Evolutionary conservation across 2,113 vertebrate genomes (phyloP).

Genomic region (Hylia prasina): DNA sequence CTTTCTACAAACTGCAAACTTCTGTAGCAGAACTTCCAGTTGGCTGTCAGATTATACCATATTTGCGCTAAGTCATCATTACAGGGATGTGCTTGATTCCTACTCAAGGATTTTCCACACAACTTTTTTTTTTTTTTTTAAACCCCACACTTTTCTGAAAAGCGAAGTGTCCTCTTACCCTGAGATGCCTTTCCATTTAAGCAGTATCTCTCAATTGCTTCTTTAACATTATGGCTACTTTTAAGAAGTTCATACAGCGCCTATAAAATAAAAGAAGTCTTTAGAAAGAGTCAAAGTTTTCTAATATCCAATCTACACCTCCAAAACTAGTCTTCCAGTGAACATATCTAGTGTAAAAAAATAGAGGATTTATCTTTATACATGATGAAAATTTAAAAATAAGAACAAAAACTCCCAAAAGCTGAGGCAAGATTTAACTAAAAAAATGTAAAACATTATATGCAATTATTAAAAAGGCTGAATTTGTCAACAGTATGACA

Average conservation of each 20-base stretch:
- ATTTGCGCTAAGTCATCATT: background rate
- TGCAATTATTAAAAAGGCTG: background rate
- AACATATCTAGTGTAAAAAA: background rate
- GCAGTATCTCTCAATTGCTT: slow-evolving; percentile 88
- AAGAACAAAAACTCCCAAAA: background rate
- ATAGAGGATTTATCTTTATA: background rate
- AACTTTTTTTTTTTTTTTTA: background rate
- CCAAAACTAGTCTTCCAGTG: background rate
- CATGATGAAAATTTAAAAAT: background rate
- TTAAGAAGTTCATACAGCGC: slow-evolving; percentile 90
- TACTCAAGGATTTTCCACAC: background rate
- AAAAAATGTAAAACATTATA: background rate
- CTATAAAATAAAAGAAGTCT: slow-evolving; percentile 62
- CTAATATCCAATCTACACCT: background rate
- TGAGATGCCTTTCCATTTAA: slow-evolving; percentile 82
- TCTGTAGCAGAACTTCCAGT: background rate
- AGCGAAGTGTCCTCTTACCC: slow-evolving; percentile 70
- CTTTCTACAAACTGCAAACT: background rate
- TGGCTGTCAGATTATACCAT: background rate
- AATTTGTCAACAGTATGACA: background rate
- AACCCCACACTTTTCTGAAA: background rate
- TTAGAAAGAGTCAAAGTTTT: background rate
- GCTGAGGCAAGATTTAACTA: background rate
- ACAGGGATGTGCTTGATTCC: background rate
- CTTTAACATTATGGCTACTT: slow-evolving; percentile 86